A percentile compares a stretch with the other conserved stretches of the same genome.
phyloP scores from a whole-genome alignment of 2,797 vertebrate genomes.

The Dallia pectoralis region DNA sequence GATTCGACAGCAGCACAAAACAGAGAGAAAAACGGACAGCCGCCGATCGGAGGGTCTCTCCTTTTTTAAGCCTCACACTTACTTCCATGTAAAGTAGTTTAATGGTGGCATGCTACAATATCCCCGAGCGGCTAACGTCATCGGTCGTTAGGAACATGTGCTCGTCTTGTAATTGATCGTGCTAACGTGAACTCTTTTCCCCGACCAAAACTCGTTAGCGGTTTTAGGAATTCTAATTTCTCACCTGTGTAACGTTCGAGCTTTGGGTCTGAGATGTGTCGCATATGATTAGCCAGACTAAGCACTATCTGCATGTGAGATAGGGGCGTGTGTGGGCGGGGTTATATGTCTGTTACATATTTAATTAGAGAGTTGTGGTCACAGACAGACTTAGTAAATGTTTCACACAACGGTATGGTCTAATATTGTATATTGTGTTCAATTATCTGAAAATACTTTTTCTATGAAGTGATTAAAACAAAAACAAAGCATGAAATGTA shows the following conservation, averaged over 20 bases:
- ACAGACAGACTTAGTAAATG: slow-evolving; percentile 85
- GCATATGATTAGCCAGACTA: slow-evolving; percentile 81
- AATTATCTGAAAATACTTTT: slow-evolving; percentile 89
- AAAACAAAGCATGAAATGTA: slow-evolving; percentile 85
- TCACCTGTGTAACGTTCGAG: slow-evolving; percentile 85
- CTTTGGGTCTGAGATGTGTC: slow-evolving; percentile 86
- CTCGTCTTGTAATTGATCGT: slow-evolving; percentile 85
- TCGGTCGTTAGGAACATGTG: slow-evolving; percentile 81
- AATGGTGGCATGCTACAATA: slow-evolving; percentile 76
- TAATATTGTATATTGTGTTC: slow-evolving; percentile 98
- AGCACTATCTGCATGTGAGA: slow-evolving; percentile 93
- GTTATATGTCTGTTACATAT: slow-evolving; percentile 78
- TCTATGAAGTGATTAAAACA: slow-evolving; percentile 99
- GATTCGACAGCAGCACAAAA: slow-evolving; percentile 38
- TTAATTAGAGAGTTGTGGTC: slow-evolving; percentile 75
- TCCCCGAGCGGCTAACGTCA: slow-evolving; percentile 81
- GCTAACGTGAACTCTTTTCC: slow-evolving; percentile 87
- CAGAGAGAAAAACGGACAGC: slow-evolving; percentile 41
- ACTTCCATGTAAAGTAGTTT: slow-evolving; percentile 61
- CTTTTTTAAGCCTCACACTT: slow-evolving; percentile 64
- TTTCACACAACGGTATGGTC: slow-evolving; percentile 98
- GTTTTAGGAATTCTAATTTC: slow-evolving; percentile 83
- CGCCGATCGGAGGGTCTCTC: slow-evolving; percentile 44
- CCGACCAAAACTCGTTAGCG: slow-evolving; percentile 85
- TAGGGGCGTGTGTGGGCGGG: no score